These are phyloP conservation scores for Pseudochaenichthys georgianus DNA, from an alignment of 2,797 vertebrate species.

Conservation along the genomic window DNA sequence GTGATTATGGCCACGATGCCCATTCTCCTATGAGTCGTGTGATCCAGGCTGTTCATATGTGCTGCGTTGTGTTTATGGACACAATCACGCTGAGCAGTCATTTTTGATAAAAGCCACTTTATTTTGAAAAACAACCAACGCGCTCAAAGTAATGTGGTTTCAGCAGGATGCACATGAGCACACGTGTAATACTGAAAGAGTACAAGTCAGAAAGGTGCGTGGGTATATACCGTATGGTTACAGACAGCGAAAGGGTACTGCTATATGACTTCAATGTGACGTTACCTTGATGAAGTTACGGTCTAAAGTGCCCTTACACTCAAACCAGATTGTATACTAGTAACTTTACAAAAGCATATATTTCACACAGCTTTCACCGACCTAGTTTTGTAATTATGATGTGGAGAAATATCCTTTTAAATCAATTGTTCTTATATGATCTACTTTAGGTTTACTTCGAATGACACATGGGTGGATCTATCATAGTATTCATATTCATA, in stretches of 20 bases:
- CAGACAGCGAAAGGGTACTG: not conserved
- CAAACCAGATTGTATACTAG: not conserved
- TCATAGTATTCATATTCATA: not conserved
- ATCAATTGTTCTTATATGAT: not conserved
- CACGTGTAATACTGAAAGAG: not conserved
- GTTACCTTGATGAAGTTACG: too few relatives aligned
- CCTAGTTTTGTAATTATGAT: not conserved
- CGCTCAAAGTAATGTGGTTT: not conserved
- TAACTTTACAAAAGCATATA: not conserved
- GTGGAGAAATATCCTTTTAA: not conserved
- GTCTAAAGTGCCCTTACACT: not conserved
- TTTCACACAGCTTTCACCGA: too few relatives aligned
- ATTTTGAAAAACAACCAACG: not conserved
- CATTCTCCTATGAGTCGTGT: not conserved
- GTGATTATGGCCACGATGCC: not conserved
- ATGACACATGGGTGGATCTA: not conserved
- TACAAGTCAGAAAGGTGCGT: not conserved
- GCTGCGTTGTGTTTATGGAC: not conserved
- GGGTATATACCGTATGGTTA: not conserved
- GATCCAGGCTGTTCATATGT: not conserved
- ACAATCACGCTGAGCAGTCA: not conserved
- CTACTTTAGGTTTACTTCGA: not conserved
- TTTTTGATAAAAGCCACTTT: not conserved
- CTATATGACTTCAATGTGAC: too few relatives aligned
- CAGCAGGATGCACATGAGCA: constrained; percentile 2